Conservation (phyloP, 2,113 vertebrate genomes). For the Hippotragus niger region DNA sequence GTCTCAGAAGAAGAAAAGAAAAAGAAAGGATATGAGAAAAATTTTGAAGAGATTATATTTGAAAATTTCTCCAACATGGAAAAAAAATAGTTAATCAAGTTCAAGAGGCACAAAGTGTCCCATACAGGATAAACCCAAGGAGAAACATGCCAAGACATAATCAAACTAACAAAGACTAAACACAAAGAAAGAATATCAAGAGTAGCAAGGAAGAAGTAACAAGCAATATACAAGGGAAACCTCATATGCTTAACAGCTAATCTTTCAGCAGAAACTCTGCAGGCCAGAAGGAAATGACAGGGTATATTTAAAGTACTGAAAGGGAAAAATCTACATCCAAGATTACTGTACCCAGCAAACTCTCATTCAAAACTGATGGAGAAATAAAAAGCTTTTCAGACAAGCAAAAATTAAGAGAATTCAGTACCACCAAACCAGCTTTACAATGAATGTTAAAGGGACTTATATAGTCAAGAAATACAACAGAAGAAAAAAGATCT, state of each 20-base stretch:
- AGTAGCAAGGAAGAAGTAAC: background rate
- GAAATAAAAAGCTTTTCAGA: background rate
- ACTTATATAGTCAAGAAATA: background rate
- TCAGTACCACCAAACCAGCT: background rate
- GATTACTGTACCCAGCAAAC: fast-evolving
- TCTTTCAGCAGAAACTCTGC: background rate
- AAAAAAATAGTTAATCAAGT: background rate
- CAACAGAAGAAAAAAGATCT: background rate
- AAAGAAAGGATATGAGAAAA: background rate
- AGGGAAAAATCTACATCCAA: background rate
- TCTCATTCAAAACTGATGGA: background rate
- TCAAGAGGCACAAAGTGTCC: background rate
- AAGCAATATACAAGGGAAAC: background rate
- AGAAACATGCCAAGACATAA: background rate
- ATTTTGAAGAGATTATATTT: background rate
- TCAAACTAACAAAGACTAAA: background rate
- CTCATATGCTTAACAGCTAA: background rate
- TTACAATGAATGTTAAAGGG: background rate
- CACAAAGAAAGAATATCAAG: background rate
- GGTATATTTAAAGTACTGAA: background rate
- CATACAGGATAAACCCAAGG: background rate
- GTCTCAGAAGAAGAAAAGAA: background rate
- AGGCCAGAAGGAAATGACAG: background rate
- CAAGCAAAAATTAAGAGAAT: background rate
- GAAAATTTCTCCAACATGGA: background rate